These are phyloP conservation scores for Lepidochitona cinerea DNA, from an alignment of 2,888 invertebrate species.

Conservation along the genomic window DNA sequence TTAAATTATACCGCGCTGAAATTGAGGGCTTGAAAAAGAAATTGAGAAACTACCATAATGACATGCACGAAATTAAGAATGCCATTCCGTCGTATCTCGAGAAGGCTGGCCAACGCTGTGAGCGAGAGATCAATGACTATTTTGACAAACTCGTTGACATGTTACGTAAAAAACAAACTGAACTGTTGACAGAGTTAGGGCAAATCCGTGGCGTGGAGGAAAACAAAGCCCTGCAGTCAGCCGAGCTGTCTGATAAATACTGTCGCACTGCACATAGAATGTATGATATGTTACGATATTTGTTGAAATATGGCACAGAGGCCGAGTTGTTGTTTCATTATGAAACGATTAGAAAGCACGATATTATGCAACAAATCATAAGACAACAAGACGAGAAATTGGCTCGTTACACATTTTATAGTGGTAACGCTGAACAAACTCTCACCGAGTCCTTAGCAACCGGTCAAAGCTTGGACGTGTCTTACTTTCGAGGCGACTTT, in stretches of 20 bases:
- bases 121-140: conserved; percentile 5
- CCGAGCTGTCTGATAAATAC: background rate
- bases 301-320: conserved; percentile 3
- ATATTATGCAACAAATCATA: background rate
- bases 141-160: conserved; percentile 9
- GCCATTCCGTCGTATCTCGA: conserved; percentile 4
- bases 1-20: conserved; percentile 3
- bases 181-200: background rate
- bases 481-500: conserved; percentile 6
- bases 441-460: background rate
- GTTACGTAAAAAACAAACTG: conserved; percentile 4
- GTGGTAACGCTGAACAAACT: background rate
- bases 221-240: background rate
- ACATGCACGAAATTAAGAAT: conserved; percentile 3
- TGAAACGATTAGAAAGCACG: background rate
- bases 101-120: background rate
- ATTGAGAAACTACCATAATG: background rate
- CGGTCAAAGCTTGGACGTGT: background rate
- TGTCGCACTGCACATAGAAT: background rate
- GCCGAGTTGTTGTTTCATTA: background rate
- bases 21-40: background rate
- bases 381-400: conserved; percentile 1
- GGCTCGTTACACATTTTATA: conserved; percentile 4
- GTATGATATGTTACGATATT: background rate
- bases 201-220: conserved; percentile 5